These are phyloP conservation scores for Tetranychus truncatus DNA, from an alignment of 2,888 invertebrate species.

Conservation along the genomic window DNA sequence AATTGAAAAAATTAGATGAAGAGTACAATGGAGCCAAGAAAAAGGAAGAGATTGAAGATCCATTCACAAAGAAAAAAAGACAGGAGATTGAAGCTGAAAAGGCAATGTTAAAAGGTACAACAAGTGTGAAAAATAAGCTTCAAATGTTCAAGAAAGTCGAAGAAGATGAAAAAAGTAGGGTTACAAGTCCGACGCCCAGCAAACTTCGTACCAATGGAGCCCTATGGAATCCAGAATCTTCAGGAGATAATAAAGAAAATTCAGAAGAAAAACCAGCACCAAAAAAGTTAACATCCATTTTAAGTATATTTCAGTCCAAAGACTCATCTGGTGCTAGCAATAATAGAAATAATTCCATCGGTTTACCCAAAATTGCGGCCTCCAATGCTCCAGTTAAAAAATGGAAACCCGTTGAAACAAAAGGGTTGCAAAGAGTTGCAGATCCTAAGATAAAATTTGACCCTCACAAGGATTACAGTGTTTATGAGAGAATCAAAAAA, in stretches of 20 bases:
- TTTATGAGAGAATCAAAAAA: background rate
- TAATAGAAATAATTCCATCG: background rate
- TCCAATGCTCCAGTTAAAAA: conserved; percentile 6
- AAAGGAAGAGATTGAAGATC: conserved; percentile 20
- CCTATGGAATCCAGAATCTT: background rate
- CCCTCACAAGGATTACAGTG: background rate
- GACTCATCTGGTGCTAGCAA: background rate
- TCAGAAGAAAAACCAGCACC: conserved; percentile 2
- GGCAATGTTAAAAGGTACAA: conserved; percentile 17
- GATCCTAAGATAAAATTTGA: background rate
- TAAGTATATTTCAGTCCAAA: conserved; percentile 13
- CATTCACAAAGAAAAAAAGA: conserved; percentile 20
- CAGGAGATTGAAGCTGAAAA: conserved; percentile 22
- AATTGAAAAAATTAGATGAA: conserved; percentile 30
- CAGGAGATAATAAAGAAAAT: conserved; percentile 6
- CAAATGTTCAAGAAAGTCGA: conserved; percentile 16
- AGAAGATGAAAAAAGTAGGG: conserved; percentile 12
- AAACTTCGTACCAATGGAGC: background rate
- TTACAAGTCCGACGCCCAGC: background rate
- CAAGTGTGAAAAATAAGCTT: conserved; percentile 20
- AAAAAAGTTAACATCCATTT: conserved; percentile 13
- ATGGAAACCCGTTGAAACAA: conserved; percentile 13
- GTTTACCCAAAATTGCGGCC: background rate
- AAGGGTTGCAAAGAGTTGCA: background rate
- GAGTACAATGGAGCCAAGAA: conserved; percentile 19